A percentile compares a stretch with the other conserved stretches of the same genome.
These are phyloP conservation scores for Balearica regulorum DNA, from an alignment of 2,797 vertebrate species.

Conservation along the genomic window DNA sequence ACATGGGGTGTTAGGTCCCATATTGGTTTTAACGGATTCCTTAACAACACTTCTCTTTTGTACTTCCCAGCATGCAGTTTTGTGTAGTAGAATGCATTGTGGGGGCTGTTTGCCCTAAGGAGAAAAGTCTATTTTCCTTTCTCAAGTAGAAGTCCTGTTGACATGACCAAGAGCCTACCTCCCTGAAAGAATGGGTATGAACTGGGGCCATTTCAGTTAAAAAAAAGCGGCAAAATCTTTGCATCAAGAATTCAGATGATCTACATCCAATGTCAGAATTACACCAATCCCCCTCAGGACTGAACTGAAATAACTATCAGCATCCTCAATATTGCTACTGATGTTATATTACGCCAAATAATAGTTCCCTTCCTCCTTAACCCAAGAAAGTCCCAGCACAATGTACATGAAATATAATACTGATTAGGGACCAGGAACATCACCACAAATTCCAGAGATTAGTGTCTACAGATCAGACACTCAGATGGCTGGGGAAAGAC, in stretches of 20 bases:
- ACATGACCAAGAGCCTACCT: neutral
- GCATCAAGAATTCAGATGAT: conserved; percentile 33
- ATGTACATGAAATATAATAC: conserved; percentile 17
- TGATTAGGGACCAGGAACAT: conserved; percentile 26
- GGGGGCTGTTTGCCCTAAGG: neutral
- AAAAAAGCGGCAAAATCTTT: conserved; percentile 19
- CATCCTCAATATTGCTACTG: neutral
- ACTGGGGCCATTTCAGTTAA: neutral
- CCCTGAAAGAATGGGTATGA: neutral
- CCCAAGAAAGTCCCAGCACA: neutral
- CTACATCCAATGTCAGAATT: conserved; percentile 10
- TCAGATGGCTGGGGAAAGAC: neutral
- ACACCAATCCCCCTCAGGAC: neutral
- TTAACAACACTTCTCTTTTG: conserved; percentile 58
- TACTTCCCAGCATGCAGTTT: conserved; percentile 56
- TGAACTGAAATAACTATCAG: conserved; percentile 7
- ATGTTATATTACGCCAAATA: neutral
- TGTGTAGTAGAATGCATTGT: neutral
- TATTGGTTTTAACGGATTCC: conserved; percentile 47
- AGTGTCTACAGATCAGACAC: conserved; percentile 43
- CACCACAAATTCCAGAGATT: conserved; percentile 65
- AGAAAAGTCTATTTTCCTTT: neutral
- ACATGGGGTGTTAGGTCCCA: conserved; percentile 42
- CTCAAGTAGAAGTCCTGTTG: neutral
- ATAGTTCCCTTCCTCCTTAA: neutral